A percentile compares a stretch with the other conserved stretches of the same genome.
These are phyloP conservation scores for Spilarctia lutea DNA, from an alignment of 2,888 invertebrate genomes.

Conservation along the genomic window DNA sequence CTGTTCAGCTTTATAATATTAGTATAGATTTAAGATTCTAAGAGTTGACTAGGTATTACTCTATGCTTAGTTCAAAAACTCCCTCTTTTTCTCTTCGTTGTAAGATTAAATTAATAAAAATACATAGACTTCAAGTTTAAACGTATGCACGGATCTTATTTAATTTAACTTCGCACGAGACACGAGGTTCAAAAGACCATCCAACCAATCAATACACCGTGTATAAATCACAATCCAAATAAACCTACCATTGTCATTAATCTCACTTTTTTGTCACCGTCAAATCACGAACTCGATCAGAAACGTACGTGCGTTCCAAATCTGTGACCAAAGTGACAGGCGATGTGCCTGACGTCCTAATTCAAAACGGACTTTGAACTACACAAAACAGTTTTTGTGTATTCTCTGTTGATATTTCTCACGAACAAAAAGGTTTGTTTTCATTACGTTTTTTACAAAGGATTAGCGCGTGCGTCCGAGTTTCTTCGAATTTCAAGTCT, in stretches of 20 bases:
- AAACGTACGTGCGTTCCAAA: slow-evolving; percentile 74
- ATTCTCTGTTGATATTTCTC: slow-evolving; percentile 63
- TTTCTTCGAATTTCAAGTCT: slow-evolving; percentile 38
- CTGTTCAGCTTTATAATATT: no score
- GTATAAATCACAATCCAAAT: slow-evolving; percentile 55
- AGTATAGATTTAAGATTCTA: not conserved
- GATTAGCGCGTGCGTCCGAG: slow-evolving; percentile 58
- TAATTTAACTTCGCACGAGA: slow-evolving; percentile 25
- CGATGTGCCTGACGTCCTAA: slow-evolving; percentile 71
- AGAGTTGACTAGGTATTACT: not conserved
- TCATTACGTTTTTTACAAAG: slow-evolving; percentile 49
- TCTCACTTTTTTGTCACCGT: slow-evolving; percentile 62
- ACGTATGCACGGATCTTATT: not conserved
- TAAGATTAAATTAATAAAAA: not conserved
- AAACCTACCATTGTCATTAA: slow-evolving; percentile 56
- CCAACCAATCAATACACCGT: slow-evolving; percentile 27
- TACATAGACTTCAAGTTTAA: not conserved
- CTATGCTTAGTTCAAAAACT: not conserved
- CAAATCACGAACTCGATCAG: slow-evolving; percentile 68
- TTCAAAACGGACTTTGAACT: slow-evolving; percentile 58
- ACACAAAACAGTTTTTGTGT: slow-evolving; percentile 61
- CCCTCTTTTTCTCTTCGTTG: not conserved
- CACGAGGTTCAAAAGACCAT: slow-evolving; percentile 32
- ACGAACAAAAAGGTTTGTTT: slow-evolving; percentile 56
- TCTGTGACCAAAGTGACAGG: slow-evolving; percentile 58